A percentile compares a stretch with the other conserved stretches of the same genome.
phyloP scores from a whole-genome alignment of 2,888 invertebrate genomes.

The Mythimna vitellina region DNA sequence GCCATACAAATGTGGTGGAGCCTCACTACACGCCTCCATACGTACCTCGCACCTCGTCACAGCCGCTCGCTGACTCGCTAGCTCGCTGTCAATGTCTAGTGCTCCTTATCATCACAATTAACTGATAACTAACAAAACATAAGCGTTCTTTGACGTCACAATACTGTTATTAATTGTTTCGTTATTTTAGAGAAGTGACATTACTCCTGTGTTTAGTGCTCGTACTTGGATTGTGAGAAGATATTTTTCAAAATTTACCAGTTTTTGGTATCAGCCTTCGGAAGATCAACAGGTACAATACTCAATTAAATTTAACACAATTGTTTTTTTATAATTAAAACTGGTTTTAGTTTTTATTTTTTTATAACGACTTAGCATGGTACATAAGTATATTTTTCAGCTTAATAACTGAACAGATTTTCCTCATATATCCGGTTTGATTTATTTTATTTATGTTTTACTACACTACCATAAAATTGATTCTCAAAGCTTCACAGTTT shows the following conservation, averaged over 20 bases:
- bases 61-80: conserved; percentile 74
- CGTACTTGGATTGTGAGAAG: conserved; percentile 32
- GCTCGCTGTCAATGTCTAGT: conserved; percentile 68
- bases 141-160: conserved; percentile 74
- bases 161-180: conserved; percentile 38
- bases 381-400: not conserved
- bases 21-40: conserved; percentile 75
- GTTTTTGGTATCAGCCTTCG: conserved; percentile 35
- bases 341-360: not conserved
- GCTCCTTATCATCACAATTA: conserved; percentile 76
- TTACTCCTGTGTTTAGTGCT: conserved; percentile 38
- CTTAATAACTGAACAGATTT: conserved; percentile 9
- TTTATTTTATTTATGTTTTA: not conserved
- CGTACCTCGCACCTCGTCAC: conserved; percentile 73
- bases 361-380: not conserved
- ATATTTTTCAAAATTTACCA: conserved; percentile 26
- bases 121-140: conserved; percentile 76
- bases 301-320: not conserved
- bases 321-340: not conserved
- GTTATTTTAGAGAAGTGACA: conserved; percentile 45
- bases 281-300: conserved; percentile 53
- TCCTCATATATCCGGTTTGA: conserved; percentile 15
- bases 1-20: conserved; percentile 70
- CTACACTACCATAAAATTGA: not conserved
- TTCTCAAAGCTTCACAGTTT: conserved; percentile 6